These are phyloP conservation scores for Protosalanx chinensis DNA, from an alignment of 2,797 vertebrate genomes.

Conservation along the genomic window DNA sequence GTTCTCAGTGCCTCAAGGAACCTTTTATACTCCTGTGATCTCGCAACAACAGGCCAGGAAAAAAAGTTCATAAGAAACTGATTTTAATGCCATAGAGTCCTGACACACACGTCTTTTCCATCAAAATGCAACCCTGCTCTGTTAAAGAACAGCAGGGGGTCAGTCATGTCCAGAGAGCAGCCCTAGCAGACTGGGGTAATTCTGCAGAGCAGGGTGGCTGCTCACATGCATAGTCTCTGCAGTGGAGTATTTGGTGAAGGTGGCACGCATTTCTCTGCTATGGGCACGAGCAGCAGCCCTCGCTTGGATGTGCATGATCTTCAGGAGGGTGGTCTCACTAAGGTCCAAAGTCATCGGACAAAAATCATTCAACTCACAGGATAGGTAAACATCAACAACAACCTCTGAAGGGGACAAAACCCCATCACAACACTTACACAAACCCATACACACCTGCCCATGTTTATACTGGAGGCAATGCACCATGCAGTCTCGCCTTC, in stretches of 20 bases:
- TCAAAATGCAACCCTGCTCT: neutral
- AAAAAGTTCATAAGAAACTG: neutral
- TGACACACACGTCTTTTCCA: neutral
- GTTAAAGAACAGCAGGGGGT: neutral
- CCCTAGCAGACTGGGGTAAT: conserved; percentile 49
- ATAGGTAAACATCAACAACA: neutral
- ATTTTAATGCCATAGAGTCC: no score
- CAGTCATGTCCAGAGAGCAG: conserved; percentile 38
- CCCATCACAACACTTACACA: neutral
- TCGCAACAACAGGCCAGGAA: neutral
- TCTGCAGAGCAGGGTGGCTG: conserved; percentile 67
- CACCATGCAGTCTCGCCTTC: conserved; percentile 70
- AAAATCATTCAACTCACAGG: neutral
- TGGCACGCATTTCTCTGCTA: conserved; percentile 60
- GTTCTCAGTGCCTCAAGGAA: neutral
- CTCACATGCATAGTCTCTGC: conserved; percentile 74
- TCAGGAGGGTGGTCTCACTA: conserved; percentile 71
- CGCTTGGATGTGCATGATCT: conserved; percentile 72
- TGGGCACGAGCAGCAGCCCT: conserved; percentile 67
- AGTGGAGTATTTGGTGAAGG: conserved; percentile 80
- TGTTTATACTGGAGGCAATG: conserved; percentile 65
- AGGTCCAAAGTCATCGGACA: neutral
- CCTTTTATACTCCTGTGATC: neutral
- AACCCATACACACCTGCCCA: conserved; percentile 58
- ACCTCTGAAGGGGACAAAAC: neutral